Evolutionary conservation across 2,113 vertebrate genomes (phyloP).

Genomic region (Macrotis lagotis): DNA sequence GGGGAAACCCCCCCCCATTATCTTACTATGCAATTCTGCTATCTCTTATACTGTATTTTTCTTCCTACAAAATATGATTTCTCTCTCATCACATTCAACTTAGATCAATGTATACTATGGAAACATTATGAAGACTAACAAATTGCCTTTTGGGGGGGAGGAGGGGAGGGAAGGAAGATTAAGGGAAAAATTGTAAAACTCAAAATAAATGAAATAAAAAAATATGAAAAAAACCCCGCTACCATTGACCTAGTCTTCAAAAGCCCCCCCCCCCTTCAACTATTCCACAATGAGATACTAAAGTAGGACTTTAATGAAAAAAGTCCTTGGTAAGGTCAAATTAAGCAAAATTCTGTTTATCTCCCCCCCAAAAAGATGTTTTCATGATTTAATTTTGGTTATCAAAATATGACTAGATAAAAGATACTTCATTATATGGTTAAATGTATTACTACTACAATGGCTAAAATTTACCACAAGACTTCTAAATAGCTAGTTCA

Average conservation of each 20-base stretch:
- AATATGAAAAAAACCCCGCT: too few species aligned
- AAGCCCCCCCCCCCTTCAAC: background rate
- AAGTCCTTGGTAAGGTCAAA: background rate
- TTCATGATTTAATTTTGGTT: background rate
- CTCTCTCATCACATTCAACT: too few species aligned
- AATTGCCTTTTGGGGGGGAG: too few species aligned
- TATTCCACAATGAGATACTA: background rate
- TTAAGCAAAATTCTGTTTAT: background rate
- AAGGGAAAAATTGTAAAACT: too few species aligned
- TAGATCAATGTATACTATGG: too few species aligned
- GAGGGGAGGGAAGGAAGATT: too few species aligned
- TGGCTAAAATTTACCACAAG: background rate
- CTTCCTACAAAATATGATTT: too few species aligned
- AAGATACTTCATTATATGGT: background rate
- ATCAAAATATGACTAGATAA: background rate
- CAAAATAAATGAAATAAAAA: too few species aligned
- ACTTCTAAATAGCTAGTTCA: background rate
- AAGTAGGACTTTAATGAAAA: background rate
- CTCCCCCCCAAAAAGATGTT: background rate
- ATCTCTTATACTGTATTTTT: too few species aligned
- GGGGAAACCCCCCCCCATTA: too few species aligned
- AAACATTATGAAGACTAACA: too few species aligned
- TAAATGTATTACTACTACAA: background rate
- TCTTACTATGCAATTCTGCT: too few species aligned
- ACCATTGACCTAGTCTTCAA: background rate